These are phyloP conservation scores for Melanerpes aurifrons DNA, from an alignment of 2,113 vertebrate species.

Conservation along the genomic window DNA sequence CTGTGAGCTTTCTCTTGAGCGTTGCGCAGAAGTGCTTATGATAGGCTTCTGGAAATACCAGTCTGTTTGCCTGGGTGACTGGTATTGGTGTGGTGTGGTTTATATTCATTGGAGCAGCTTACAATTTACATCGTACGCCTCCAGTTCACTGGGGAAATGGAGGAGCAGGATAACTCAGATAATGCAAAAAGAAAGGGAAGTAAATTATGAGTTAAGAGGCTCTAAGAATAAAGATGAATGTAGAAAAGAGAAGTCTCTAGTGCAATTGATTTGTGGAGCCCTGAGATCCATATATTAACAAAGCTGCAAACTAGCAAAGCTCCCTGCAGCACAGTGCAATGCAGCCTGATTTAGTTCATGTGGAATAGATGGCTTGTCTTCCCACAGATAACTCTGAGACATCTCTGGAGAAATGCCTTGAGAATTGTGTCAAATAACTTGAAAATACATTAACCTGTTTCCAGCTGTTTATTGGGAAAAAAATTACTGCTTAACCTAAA, in stretches of 20 bases:
- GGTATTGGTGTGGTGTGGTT: background rate
- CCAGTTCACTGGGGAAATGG: conserved; percentile 19
- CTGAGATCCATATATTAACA: background rate
- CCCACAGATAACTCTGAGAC: background rate
- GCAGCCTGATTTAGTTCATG: background rate
- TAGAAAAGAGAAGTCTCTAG: background rate
- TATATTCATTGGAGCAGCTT: background rate
- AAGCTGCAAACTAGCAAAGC: background rate
- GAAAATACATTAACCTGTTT: background rate
- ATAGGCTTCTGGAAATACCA: background rate
- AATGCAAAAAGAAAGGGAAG: conserved; percentile 3
- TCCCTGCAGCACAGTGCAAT: background rate
- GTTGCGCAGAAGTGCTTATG: background rate
- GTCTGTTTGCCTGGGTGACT: background rate
- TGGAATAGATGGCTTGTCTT: background rate
- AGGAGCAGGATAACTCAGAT: background rate
- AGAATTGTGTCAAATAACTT: background rate
- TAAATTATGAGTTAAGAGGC: background rate
- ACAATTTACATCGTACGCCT: background rate
- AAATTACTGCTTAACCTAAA: background rate
- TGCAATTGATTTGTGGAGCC: background rate
- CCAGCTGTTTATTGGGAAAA: background rate
- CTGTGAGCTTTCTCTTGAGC: background rate
- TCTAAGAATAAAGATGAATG: background rate
- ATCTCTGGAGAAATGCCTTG: background rate